Evolutionary conservation across 2,888 invertebrate genomes (phyloP).

Genomic region (Limnephilus rhombicus): DNA sequence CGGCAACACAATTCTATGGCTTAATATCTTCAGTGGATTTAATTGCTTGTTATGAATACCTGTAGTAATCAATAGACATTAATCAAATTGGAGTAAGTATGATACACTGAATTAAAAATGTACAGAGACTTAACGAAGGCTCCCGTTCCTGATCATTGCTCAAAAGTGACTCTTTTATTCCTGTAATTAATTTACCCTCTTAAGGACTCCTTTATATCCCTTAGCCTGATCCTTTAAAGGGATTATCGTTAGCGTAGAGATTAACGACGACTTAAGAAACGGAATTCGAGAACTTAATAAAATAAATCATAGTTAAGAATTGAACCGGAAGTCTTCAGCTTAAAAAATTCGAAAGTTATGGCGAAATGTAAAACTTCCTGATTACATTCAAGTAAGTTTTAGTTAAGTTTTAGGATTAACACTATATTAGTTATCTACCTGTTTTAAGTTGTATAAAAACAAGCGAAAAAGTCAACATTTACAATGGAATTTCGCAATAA

Average conservation of each 20-base stretch:
- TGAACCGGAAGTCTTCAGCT: not conserved
- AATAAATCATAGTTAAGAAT: not conserved
- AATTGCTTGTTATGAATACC: not conserved
- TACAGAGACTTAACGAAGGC: not conserved
- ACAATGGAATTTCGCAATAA: not conserved
- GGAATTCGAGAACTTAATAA: not conserved
- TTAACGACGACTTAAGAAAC: not conserved
- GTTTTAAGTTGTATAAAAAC: not conserved
- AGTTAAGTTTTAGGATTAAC: not conserved
- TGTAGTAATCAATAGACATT: not conserved
- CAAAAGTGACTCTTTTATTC: conserved; percentile 11
- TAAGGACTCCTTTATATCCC: not conserved
- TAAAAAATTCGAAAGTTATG: not conserved
- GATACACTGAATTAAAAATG: not conserved
- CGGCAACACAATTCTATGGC: too few species aligned
- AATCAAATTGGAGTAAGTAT: not conserved
- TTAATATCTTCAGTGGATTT: too few species aligned
- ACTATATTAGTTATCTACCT: not conserved
- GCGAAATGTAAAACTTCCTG: not conserved
- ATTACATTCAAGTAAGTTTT: not conserved
- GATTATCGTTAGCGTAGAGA: conserved; percentile 12
- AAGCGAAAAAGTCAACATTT: not conserved
- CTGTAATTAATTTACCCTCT: conserved; percentile 12
- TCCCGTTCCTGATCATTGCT: not conserved
- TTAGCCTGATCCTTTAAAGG: not conserved